These are phyloP conservation scores for Apostichopus californicus DNA, from an alignment of 35 echinoderm and acorn worm genomes.

Conservation along the genomic window DNA sequence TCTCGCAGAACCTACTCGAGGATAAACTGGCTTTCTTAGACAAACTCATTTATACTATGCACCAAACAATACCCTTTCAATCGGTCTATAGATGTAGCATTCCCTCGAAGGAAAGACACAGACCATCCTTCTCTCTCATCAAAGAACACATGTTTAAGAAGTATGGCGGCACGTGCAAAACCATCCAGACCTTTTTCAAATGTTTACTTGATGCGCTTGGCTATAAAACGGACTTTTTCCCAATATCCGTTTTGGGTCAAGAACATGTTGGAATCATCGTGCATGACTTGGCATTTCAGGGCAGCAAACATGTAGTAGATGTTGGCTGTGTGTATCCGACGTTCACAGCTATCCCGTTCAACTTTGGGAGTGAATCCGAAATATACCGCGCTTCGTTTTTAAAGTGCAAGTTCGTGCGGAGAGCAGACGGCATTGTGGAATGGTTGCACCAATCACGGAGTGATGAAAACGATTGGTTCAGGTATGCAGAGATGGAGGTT, in stretches of 20 bases:
- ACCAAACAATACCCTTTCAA: neutral
- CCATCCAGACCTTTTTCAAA: neutral
- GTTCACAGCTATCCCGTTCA: neutral
- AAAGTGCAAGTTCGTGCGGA: neutral
- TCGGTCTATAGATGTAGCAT: neutral
- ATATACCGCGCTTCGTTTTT: neutral
- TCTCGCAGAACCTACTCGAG: too few species aligned
- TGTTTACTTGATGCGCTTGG: neutral
- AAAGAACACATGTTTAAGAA: neutral
- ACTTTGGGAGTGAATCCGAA: neutral
- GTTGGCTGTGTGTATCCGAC: neutral
- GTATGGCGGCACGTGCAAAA: neutral
- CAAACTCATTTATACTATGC: neutral
- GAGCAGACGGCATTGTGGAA: conserved; percentile 4
- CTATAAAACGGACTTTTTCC: neutral
- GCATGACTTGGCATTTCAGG: too few species aligned
- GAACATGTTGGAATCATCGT: neutral
- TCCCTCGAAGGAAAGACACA: neutral
- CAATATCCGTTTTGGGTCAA: neutral
- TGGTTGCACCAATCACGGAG: neutral
- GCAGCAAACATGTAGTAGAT: neutral
- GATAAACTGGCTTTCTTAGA: neutral
- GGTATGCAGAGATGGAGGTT: neutral
- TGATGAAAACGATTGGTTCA: neutral
- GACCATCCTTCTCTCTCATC: neutral